Base-by-base conservation (phyloP, 2,888 invertebrate species). In the Tiphia femorata region DNA sequence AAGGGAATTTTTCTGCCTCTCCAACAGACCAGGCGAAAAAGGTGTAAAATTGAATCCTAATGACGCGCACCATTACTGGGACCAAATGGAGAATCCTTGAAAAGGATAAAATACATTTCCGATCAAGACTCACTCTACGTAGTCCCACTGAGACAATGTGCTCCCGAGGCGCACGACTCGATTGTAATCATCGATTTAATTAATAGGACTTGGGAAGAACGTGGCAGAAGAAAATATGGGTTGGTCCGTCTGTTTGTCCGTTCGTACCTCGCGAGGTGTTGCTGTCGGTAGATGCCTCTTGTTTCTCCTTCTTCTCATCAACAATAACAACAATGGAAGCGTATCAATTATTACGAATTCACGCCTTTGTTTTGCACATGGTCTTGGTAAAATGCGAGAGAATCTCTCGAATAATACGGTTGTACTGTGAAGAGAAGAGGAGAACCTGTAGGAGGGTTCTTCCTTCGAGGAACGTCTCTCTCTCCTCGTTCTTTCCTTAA, bases 171-270 rank as follows among this genome's bases (percentile, higher is more conserved):
- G 38, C 52, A 53, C 40, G 54, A 25, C 57, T 19, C 52, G 60
- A 68, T 64, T 60, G 63, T 73, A 73, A 73, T 72, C 68, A 71
- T 54, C 63, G 63, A 58, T 63, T 63, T 64, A 69, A 67, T 65
- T 59, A 67, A 69, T 69, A 57, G 63, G 48, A 62, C 62, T 60
- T 58, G 49, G 50, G 38, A 41, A 30, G 30, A 40, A 63, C 38
- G 29, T 20, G 19, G n/a, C n/a, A n/a, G 44, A 42, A 37, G 23
- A 38, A 52, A 62, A 48, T n/a, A n/a, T 46, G 49, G 55, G 41
- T 52, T 50, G 50, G 50, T 40, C 54, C 44, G 25, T 29, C 19
- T 17, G 25, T n/a, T n/a, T n/a, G n/a, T n/a, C n/a, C n/a, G n/a
- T n/a, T n/a, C n/a, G 8, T 8, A 25, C 25, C 5, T 25, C 25